Conservation (phyloP, 2,797 vertebrate species). For the Spatula clypeata region DNA sequence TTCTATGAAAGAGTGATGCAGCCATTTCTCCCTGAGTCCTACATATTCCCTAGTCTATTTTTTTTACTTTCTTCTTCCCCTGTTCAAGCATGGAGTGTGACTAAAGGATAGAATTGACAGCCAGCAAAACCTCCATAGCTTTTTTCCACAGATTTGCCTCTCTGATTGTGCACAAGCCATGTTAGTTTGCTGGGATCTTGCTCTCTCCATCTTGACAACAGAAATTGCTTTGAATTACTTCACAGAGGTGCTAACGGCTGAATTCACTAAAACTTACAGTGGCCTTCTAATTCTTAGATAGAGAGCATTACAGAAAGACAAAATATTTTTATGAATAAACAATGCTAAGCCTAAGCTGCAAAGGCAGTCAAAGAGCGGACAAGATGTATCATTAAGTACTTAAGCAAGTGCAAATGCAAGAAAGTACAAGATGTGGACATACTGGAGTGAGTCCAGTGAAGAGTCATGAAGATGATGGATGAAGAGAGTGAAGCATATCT, state of each 20-base stretch:
- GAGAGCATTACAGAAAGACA: neutral
- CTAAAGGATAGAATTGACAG: neutral
- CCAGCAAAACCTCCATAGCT: neutral
- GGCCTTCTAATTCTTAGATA: neutral
- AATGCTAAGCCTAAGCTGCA: neutral
- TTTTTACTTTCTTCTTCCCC: neutral
- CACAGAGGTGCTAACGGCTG: neutral
- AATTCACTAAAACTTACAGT: neutral
- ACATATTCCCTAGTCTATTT: rapidly evolving
- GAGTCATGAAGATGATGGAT: neutral
- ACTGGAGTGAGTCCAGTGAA: neutral
- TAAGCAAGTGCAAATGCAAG: neutral
- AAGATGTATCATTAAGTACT: neutral
- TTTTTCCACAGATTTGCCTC: neutral
- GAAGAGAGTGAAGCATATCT: neutral
- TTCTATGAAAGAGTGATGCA: neutral
- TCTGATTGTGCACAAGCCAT: neutral
- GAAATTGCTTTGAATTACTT: neutral
- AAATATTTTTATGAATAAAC: neutral
- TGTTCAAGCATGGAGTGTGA: neutral
- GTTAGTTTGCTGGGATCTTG: neutral
- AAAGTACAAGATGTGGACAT: neutral
- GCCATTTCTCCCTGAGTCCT: neutral
- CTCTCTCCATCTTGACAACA: neutral
- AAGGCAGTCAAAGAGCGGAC: neutral